Evolutionary conservation across 2,888 invertebrate genomes (phyloP), one percentile per base, ranked within the genome.

Genomic region (Orthonevra nobilis): DNA sequence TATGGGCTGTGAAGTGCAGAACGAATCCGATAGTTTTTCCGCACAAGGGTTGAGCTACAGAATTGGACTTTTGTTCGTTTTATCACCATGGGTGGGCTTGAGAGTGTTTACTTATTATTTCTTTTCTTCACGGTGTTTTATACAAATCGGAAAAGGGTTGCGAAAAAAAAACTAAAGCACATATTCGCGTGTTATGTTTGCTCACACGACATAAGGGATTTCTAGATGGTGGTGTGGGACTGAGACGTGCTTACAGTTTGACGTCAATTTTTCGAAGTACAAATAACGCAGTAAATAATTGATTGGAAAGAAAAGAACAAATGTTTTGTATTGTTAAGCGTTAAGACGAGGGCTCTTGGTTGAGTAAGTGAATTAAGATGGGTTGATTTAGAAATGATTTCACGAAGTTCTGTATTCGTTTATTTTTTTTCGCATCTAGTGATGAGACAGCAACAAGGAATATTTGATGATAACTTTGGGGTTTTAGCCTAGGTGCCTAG

Each of bases 11-110:
- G 38, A 46, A 54, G 26, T 64, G 63, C 54, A 46, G 36, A 56
- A 28, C 54, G 40, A 58, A 58, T 23, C 19, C 20, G n/a, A 36
- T 56, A 66, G 64, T 60, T 72, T 70, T 63, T 63, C 46, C 9
- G 6, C 1, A 6, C 3, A 26, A 44, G 66, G 58, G 36, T 73
- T 50, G 64, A 23, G n/a, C n/a, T n/a, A n/a, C n/a, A 40, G 44
- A 32, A 17, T 38, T 75, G 34, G 58, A 58, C 58, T 42, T 66
- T 64, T 70, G 64, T 64, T 40, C 70, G 12, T 72, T 72, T 46
- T 72, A 64, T 77, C 77, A 77, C 77, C 72, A 77, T 72, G 64
- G 77, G 77, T 70, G n/a, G 77, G 64, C 77, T 64, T 48, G 15
- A 36, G 46, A 19, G 32, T n/a, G 14, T 26, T 28, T 28, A n/a